Evolutionary conservation across 2,797 vertebrate genomes (phyloP).

Genomic region (Amniataba percoides): DNA sequence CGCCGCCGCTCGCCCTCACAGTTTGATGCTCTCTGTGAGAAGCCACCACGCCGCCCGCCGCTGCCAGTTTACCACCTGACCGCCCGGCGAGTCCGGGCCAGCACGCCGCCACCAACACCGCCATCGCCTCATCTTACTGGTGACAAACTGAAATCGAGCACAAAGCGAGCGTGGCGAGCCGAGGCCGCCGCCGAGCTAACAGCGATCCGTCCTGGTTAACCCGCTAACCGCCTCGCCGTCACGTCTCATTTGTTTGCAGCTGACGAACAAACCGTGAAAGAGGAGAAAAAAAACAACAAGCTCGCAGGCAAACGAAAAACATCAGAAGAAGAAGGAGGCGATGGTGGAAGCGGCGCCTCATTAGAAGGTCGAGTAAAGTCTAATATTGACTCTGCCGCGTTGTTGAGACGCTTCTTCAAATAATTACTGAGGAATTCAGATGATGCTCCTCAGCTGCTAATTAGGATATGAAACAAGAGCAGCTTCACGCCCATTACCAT

Average conservation of each 20-base stretch:
- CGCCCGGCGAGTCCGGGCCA: conserved; percentile 40
- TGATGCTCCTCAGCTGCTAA: conserved; percentile 68
- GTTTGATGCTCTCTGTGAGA: conserved; percentile 66
- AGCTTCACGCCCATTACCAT: conserved; percentile 60
- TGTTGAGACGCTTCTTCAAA: conserved; percentile 71
- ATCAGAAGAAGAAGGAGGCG: conserved; percentile 33
- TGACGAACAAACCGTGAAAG: conserved; percentile 52
- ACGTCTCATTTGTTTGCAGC: conserved; percentile 53
- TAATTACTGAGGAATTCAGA: conserved; percentile 73
- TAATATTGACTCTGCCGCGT: conserved; percentile 77
- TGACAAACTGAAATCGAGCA: conserved; percentile 47
- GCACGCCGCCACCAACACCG: conserved; percentile 17
- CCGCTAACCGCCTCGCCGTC: conserved; percentile 41
- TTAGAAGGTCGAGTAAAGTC: conserved; percentile 70
- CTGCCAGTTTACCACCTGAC: conserved; percentile 57
- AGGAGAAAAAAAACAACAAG: conserved; percentile 5
- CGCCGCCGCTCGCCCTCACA: conserved; percentile 51
- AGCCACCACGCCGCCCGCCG: conserved; percentile 36
- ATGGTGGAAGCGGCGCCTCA: conserved; percentile 31
- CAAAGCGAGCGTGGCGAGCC: conserved; percentile 51
- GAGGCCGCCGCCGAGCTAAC: conserved; percentile 10
- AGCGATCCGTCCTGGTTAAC: conserved; percentile 58
- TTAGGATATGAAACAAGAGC: conserved; percentile 76
- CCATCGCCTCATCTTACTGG: conserved; percentile 23
- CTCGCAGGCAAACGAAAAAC: conserved; percentile 35